Evolutionary conservation across 64 coral and sea anemone species (phyloP).

Genomic region (Anthopleura sola): DNA sequence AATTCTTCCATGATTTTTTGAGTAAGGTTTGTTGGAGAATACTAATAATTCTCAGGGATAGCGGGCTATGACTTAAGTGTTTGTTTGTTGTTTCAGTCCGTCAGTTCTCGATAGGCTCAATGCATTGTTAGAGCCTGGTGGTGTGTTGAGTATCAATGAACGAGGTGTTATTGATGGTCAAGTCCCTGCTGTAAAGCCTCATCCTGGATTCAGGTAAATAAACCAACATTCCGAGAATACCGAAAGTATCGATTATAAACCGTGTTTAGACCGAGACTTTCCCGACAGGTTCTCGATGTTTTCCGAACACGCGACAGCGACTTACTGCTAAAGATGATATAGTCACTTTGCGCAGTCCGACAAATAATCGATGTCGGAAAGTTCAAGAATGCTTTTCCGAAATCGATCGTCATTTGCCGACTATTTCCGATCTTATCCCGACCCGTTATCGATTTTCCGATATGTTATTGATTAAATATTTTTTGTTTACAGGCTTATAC

Average conservation of each 20-base stretch:
- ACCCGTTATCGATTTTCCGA: neutral
- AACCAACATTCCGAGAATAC: neutral
- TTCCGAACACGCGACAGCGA: neutral
- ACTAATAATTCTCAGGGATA: too few species aligned
- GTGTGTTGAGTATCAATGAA: constrained; percentile 76
- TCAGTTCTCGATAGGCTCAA: constrained; percentile 95
- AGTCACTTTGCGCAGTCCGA: too few species aligned
- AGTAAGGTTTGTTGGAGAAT: too few species aligned
- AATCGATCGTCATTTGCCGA: too few species aligned
- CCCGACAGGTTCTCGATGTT: neutral
- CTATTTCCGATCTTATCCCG: neutral
- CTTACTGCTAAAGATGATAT: too few species aligned
- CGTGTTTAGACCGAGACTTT: neutral
- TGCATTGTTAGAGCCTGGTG: constrained; percentile 83
- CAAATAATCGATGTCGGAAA: too few species aligned
- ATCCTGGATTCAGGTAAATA: constrained; percentile 85
- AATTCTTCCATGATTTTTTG: too few species aligned
- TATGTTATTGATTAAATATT: neutral
- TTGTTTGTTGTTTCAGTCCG: constrained; percentile 61
- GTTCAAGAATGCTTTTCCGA: too few species aligned
- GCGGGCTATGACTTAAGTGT: too few species aligned
- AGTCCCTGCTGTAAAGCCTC: constrained; percentile 75
- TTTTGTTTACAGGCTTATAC: constrained; percentile 59
- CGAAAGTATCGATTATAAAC: neutral
- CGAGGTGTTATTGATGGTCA: constrained; percentile 89